Evolutionary conservation across 1,140 invertebrate genomes (phyloP).

Genomic region (Plutomurus gul): DNA sequence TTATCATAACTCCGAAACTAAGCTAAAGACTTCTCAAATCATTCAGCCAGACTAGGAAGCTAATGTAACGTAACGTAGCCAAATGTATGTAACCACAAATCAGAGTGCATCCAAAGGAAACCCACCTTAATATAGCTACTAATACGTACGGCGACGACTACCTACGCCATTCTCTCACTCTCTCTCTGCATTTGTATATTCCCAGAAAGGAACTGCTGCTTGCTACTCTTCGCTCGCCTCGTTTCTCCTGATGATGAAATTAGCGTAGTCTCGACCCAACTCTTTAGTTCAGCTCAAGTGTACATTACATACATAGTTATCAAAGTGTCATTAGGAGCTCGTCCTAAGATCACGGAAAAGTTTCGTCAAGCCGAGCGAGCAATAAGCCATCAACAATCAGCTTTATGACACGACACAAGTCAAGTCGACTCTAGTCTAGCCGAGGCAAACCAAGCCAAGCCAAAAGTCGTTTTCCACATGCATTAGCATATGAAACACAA

Average conservation of each 20-base stretch:
- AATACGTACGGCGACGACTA: no score
- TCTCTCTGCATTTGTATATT: no score
- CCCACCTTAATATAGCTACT: no score
- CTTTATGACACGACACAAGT: slow-evolving; percentile 40
- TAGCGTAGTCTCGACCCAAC: not conserved
- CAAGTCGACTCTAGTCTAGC: slow-evolving; percentile 25
- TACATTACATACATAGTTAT: slow-evolving; percentile 40
- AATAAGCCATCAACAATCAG: slow-evolving; percentile 47
- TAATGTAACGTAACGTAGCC: slow-evolving; percentile 9
- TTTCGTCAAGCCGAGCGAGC: slow-evolving; percentile 38
- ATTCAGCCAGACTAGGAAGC: not conserved
- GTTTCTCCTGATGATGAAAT: not conserved
- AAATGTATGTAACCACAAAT: slow-evolving; percentile 17
- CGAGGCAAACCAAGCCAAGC: slow-evolving; percentile 33
- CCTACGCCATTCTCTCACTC: no score
- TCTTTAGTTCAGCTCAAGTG: slow-evolving; percentile 8
- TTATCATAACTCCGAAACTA: not conserved
- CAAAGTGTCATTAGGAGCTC: slow-evolving; percentile 47
- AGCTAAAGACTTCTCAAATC: slow-evolving; percentile 5
- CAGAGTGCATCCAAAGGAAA: slow-evolving; percentile 14
- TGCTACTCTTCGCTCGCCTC: not conserved
- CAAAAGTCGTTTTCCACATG: slow-evolving; percentile 39
- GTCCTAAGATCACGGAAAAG: slow-evolving; percentile 35
- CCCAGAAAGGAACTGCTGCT: no score
- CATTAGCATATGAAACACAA: slow-evolving; percentile 48